Conservation (phyloP, 2,797 vertebrate genomes). For the Enteromius anoplus region DNA sequence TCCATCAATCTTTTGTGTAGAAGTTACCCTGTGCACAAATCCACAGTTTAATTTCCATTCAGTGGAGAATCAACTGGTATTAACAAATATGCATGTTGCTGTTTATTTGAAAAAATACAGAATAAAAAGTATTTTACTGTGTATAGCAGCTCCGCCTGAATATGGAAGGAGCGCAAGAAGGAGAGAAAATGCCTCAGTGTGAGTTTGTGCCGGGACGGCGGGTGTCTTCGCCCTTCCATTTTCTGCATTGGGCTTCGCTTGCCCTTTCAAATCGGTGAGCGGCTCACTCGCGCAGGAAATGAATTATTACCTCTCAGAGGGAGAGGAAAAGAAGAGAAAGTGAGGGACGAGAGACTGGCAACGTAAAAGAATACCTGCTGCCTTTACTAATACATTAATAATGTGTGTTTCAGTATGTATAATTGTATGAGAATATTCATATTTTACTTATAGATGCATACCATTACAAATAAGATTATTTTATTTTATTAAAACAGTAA, state of each 20-base stretch:
- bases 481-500: not conserved
- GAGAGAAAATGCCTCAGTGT: constrained; percentile 20
- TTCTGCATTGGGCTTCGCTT: constrained; percentile 48
- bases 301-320: constrained; percentile 55
- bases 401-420: not conserved
- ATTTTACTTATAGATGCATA: not conserved
- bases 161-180: not conserved
- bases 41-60: not conserved
- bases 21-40: not conserved
- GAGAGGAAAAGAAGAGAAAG: constrained; percentile 29
- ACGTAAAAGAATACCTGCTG: not conserved
- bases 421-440: not conserved
- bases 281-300: constrained; percentile 59
- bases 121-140: not conserved
- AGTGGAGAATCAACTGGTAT: not conserved
- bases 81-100: not conserved
- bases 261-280: constrained; percentile 61
- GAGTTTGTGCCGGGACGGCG: constrained; percentile 34
- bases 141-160: not conserved
- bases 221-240: constrained; percentile 48
- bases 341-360: constrained; percentile 16
- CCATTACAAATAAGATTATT: not conserved
- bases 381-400: not conserved
- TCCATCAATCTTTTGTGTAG: not conserved
- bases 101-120: not conserved